These are phyloP conservation scores for Nothura maculosa DNA, from an alignment of 2,797 vertebrate genomes.

Conservation along the genomic window DNA sequence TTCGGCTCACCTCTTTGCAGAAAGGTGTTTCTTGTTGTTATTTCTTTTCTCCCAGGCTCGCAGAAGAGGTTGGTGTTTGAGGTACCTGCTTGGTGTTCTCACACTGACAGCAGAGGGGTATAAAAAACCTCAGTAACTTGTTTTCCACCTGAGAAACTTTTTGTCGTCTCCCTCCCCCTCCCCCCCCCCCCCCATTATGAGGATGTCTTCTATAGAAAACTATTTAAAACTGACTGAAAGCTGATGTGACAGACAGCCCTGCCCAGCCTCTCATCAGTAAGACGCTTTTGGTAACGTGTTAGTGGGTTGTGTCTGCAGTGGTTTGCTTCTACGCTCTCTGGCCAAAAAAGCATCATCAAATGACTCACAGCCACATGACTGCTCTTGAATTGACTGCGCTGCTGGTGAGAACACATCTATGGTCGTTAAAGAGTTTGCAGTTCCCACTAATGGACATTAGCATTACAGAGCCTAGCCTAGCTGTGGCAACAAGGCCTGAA, in stretches of 20 bases:
- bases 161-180: too few relatives aligned
- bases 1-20: constrained; percentile 8
- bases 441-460: background rate
- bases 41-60: background rate
- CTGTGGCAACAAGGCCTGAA: background rate
- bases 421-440: background rate
- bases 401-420: background rate
- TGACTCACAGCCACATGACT: background rate
- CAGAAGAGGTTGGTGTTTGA: background rate
- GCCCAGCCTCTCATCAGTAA: background rate
- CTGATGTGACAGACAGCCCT: background rate
- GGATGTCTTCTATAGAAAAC: background rate
- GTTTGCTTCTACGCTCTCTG: background rate
- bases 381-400: background rate
- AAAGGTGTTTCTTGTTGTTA: background rate
- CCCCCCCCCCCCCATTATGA: constrained; percentile 12
- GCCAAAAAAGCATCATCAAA: background rate
- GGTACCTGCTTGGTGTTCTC: constrained; percentile 49
- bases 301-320: background rate
- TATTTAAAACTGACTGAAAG: background rate
- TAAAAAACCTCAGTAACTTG: constrained; percentile 8
- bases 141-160: constrained; percentile 1
- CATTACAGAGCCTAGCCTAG: background rate
- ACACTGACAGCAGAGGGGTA: background rate
- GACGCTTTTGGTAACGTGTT: background rate